Evolutionary conservation across 2,113 vertebrate genomes (phyloP).

Genomic region (Prionailurus bengalensis): DNA sequence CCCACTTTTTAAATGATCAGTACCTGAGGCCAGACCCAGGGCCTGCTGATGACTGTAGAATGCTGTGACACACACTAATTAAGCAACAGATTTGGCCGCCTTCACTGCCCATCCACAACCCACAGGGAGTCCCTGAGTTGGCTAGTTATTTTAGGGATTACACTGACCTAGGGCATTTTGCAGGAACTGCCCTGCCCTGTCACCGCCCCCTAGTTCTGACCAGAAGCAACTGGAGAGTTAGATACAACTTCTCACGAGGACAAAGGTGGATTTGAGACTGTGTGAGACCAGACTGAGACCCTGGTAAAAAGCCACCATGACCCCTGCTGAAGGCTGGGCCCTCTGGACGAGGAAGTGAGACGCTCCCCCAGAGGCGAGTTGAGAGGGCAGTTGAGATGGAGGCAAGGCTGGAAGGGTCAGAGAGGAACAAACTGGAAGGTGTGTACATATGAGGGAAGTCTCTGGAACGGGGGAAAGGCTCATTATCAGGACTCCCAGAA

Average conservation of each 20-base stretch:
- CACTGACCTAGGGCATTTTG: neutral
- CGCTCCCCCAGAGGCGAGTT: rapidly evolving
- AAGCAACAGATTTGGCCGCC: neutral
- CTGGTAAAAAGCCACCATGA: neutral
- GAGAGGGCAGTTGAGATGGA: neutral
- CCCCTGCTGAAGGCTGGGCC: neutral
- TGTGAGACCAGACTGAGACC: neutral
- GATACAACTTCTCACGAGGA: neutral
- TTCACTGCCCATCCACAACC: neutral
- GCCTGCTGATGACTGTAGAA: neutral
- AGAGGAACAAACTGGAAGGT: neutral
- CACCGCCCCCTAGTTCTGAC: neutral
- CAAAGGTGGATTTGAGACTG: neutral
- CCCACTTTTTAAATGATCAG: too few species aligned
- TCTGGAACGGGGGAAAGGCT: neutral
- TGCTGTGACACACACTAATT: too few species aligned
- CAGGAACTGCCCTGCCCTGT: too few species aligned
- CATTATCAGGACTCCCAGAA: neutral
- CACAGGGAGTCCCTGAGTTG: too few species aligned
- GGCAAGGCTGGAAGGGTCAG: neutral
- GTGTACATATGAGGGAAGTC: rapidly evolving
- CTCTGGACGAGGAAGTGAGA: neutral
- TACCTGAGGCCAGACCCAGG: neutral
- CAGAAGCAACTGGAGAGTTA: neutral
- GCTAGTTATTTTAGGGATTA: neutral